Base-by-base conservation (phyloP, 2,797 vertebrate genomes). In the Takifugu ocellatus region DNA sequence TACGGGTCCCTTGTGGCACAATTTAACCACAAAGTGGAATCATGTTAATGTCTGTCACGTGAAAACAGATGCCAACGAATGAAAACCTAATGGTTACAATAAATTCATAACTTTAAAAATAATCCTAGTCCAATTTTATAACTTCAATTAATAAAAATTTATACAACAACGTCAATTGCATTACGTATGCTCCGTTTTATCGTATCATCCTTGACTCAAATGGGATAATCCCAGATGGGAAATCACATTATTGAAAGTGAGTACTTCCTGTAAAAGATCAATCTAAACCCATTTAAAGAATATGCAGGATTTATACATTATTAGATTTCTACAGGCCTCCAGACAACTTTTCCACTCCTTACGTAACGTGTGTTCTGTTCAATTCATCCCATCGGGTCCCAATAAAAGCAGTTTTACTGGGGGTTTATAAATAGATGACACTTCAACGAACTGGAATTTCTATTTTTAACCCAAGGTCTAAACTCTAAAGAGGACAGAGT, bases 341-440 rank as follows among this genome's bases (percentile, higher is more conserved):
- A 39, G 21, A 45, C 56, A 65, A 51, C 39, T 14, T 56, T 45
- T 0, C 16, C 47, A 17, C 27, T 59, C 21, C 25, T 31, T 42
- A 61, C 65, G 54, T 51, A 67, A 33, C 31, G 21, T 47, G 48
- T 57, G 51, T 57, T 54, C 17, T 52, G 39, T 68, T 49, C 51
- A 42, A 33, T 64, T 57, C 42, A 11, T 64, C 54, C 55, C 63
- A 65, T 72, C 67, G 63, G 70, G 68, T 78, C 66, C 68, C 70
- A 63, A 10, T 25, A 72, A 42, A 57, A 56, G 39, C 48, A 2
- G 45, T 67, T 64, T 72, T 47, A 53, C 65, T 29, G 21, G 48
- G 21, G 43, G 51, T 64, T 52, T 81, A 77, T 77, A 78, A 81
- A 81, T 85, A 81, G 70, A 75, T 51, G 45, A 60, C 54, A 55